These are phyloP conservation scores for Yponomeuta cagnagella DNA, from an alignment of 2,888 invertebrate genomes.

Conservation along the genomic window DNA sequence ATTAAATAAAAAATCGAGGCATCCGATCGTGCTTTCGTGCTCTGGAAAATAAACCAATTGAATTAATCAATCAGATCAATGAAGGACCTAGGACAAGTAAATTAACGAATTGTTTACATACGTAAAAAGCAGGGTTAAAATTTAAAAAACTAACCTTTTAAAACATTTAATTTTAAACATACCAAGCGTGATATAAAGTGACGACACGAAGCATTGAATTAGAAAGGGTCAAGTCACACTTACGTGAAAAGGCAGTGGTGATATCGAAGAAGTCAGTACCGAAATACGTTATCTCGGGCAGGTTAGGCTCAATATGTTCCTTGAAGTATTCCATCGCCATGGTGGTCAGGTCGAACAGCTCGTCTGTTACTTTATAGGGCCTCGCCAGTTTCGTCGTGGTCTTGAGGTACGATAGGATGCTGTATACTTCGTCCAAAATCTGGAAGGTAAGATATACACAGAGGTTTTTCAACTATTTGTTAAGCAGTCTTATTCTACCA, in stretches of 20 bases:
- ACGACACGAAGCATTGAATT: no score
- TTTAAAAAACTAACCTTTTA: no score
- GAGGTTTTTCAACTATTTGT: not conserved
- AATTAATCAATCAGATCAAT: no score
- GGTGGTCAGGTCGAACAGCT: constrained; percentile 94
- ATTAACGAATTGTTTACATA: no score
- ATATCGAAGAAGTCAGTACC: constrained; percentile 89
- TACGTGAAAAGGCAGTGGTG: constrained; percentile 81
- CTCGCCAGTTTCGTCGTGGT: constrained; percentile 87
- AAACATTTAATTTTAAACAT: no score
- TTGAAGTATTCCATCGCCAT: constrained; percentile 99
- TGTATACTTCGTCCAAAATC: constrained; percentile 94
- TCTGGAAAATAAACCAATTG: no score
- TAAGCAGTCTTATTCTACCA: not conserved
- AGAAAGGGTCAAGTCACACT: constrained; percentile 36
- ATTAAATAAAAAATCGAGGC: no score
- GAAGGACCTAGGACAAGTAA: no score
- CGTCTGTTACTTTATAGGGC: constrained; percentile 95
- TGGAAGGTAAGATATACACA: constrained; percentile 44
- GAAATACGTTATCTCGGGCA: constrained; percentile 92
- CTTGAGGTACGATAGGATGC: constrained; percentile 89
- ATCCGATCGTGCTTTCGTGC: no score
- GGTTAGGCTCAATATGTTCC: constrained; percentile 91
- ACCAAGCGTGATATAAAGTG: no score
- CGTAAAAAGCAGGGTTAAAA: no score